A percentile compares a stretch with the other conserved stretches of the same genome.
Evolutionary conservation across 2,888 invertebrate species (phyloP).

Genomic region (Timema podura): DNA sequence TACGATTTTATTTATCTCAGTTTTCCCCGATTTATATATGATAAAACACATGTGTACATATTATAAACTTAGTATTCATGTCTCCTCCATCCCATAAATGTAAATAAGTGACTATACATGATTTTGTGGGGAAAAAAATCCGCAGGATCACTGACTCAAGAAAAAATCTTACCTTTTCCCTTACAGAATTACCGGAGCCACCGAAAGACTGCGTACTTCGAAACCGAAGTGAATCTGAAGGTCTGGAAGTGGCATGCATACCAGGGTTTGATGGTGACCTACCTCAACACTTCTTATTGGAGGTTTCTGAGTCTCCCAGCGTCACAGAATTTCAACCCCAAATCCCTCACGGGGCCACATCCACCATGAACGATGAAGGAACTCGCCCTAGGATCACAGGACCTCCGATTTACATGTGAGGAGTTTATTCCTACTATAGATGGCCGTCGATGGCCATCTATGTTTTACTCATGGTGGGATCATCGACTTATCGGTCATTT

Average conservation of each 20-base stretch:
- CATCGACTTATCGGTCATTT: too few species aligned
- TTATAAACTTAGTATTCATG: too few species aligned
- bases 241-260: conserved; percentile 65
- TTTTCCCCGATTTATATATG: too few species aligned
- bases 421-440: too few species aligned
- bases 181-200: conserved; percentile 68
- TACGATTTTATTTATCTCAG: too few species aligned
- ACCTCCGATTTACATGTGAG: background rate
- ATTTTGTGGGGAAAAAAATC: too few species aligned
- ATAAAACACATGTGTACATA: too few species aligned
- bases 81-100: too few species aligned
- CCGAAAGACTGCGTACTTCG: conserved; percentile 69
- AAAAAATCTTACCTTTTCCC: conserved; percentile 22
- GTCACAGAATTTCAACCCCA: conserved; percentile 35
- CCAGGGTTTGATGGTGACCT: conserved; percentile 79
- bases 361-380: conserved; percentile 21
- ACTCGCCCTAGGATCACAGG: conserved; percentile 6
- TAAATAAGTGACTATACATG: too few species aligned
- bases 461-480: too few species aligned
- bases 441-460: too few species aligned
- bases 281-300: conserved; percentile 75
- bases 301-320: conserved; percentile 50
- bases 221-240: conserved; percentile 52
- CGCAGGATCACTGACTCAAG: too few species aligned
- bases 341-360: conserved; percentile 37